Base-by-base conservation (phyloP, 2,113 vertebrate species). In the Chitala chitala region DNA sequence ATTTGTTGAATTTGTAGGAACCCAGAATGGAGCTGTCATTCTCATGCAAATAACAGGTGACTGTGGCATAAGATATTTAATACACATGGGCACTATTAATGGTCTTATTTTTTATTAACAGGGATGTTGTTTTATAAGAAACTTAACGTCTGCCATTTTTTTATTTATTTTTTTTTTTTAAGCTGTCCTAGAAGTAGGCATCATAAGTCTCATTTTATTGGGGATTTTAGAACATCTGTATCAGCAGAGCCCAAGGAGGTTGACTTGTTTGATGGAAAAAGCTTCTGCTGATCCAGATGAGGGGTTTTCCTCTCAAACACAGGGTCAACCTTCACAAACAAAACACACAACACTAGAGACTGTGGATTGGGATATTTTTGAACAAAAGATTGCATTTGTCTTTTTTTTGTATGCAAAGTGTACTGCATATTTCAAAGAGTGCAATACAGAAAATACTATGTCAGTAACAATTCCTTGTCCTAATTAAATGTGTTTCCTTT, bases 371-470 rank as follows among this genome's bases (percentile, higher is more conserved):
- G 46, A 74, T 10, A 66, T n/a, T 53, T 12, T 69, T 38, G 53
- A 69, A 20, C 65, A 44, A 13, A 75, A 75, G 24, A 20, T 75
- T 17, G 65, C 74, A 24, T 26, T 17, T n/a, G 51, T 75, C 20
- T 69, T 75, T 55, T n/a, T 38, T 69, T 24, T 69, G 6, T 69
- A 69, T 75, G 74, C 51, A 69, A 46, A 69, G 64, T 38, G 53
- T 58, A 20, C n/a, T 73, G n/a, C 55, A 63, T 61, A 42, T 71
- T 50, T 40, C 50, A n/a, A 38, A 24, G 63, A 63, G 56, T 46
- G 38, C 63, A 55, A 53, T 46, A 20, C 63, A 68, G n/a, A 69
- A 31, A 46, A 31, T 69, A 58, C 10, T 69, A 20, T 55, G 10
- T 20, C 20, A 48, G 8, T 48, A 48, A 56, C 20, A n/a, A 26